phyloP scores from a whole-genome alignment of 2,888 invertebrate species.

The Stenotaenia linearis region DNA sequence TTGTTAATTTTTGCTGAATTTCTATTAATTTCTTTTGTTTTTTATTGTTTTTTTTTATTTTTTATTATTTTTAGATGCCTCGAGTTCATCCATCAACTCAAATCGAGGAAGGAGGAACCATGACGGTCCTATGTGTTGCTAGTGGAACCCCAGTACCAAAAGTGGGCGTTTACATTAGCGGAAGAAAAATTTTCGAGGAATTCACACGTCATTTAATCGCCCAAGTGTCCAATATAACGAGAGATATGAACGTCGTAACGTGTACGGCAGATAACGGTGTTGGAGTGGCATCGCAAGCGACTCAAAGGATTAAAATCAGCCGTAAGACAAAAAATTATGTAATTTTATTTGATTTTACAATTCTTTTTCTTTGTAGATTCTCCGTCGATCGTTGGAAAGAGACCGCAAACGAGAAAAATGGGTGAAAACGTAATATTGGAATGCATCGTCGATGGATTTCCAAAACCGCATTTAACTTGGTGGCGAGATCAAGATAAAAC shows the following conservation, averaged over 20 bases:
- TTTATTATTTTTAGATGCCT: constrained; percentile 52
- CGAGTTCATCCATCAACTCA: constrained; percentile 76
- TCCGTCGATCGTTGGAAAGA: constrained; percentile 68
- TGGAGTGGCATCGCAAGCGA: constrained; percentile 79
- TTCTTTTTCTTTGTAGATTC: no score
- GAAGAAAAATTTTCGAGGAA: constrained; percentile 71
- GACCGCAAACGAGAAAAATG: constrained; percentile 68
- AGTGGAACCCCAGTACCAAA: constrained; percentile 80
- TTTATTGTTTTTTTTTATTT: not conserved
- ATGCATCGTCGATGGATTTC: constrained; percentile 70
- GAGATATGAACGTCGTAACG: constrained; percentile 77
- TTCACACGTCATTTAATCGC: constrained; percentile 79
- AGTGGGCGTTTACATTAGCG: constrained; percentile 73
- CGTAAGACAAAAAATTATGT: constrained; percentile 55
- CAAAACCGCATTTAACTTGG: constrained; percentile 73
- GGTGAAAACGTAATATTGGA: constrained; percentile 71
- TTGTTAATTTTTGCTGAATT: no score
- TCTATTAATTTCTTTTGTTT: no score
- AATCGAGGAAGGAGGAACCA: constrained; percentile 75
- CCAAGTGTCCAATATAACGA: constrained; percentile 74
- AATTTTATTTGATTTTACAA: no score
- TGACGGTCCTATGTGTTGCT: constrained; percentile 78
- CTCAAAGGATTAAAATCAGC: constrained; percentile 70
- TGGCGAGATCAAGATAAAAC: constrained; percentile 63
- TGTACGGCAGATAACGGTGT: constrained; percentile 85